Evolutionary conservation across 2,888 invertebrate species (phyloP).

Genomic region (Dione juno): DNA sequence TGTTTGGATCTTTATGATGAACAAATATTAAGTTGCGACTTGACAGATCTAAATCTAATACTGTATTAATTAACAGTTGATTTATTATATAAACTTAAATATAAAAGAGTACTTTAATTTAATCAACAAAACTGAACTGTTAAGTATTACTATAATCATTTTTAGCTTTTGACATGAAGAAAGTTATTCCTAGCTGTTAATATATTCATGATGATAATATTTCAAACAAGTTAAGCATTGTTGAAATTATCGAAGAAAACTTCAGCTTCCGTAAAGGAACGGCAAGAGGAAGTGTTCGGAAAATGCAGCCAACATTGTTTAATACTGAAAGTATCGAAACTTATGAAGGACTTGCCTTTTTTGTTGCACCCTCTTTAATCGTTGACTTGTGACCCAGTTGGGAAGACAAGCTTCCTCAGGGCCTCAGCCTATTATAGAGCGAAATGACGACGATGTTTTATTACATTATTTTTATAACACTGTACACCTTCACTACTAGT

Average conservation of each 20-base stretch:
- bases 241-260: slow-evolving; percentile 22
- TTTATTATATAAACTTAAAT: too few relatives aligned
- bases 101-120: too few relatives aligned
- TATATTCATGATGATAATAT: slow-evolving; percentile 13
- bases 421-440: neutral
- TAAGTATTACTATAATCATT: too few relatives aligned
- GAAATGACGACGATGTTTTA: slow-evolving; percentile 13
- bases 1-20: too few relatives aligned
- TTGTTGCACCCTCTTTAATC: slow-evolving; percentile 23
- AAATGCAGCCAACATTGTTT: slow-evolving; percentile 22
- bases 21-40: too few relatives aligned
- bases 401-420: neutral
- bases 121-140: too few relatives aligned
- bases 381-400: slow-evolving; percentile 22
- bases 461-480: slow-evolving; percentile 1
- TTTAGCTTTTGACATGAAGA: neutral
- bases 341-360: slow-evolving; percentile 11
- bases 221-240: slow-evolving; percentile 13
- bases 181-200: neutral
- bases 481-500: neutral
- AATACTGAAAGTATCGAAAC: slow-evolving; percentile 17
- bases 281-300: neutral
- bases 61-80: too few relatives aligned
- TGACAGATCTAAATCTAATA: too few relatives aligned
- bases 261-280: slow-evolving; percentile 16